A percentile compares a stretch with the other conserved stretches of the same genome.
phyloP scores from a whole-genome alignment of 1,140 invertebrate species.

The Leptinotarsa defecta region DNA sequence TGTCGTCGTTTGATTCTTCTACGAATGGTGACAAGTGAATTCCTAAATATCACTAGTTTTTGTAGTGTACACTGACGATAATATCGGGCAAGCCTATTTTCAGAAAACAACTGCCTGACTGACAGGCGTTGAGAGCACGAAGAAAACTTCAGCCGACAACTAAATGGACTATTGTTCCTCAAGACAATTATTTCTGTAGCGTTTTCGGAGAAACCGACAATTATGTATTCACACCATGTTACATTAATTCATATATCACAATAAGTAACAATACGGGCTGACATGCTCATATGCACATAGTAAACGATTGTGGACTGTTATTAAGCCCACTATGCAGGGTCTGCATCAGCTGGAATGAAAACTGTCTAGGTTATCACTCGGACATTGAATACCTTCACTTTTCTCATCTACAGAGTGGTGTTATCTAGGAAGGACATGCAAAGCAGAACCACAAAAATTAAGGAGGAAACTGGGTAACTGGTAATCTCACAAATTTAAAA shows the following conservation, averaged over 20 bases:
- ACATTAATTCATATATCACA: constrained; percentile 3
- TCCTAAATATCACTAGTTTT: not conserved
- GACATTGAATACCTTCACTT: too few species aligned
- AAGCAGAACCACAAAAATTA: too few species aligned
- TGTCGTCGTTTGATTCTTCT: too few species aligned
- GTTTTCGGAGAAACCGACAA: constrained; percentile 1
- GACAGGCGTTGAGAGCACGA: not conserved
- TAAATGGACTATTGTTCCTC: not conserved
- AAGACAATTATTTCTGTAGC: not conserved
- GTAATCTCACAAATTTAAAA: too few species aligned
- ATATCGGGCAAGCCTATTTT: not conserved
- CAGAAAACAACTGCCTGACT: constrained; percentile 1
- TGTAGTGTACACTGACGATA: not conserved
- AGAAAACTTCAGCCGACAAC: not conserved
- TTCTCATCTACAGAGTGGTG: too few species aligned
- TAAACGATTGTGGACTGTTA: not conserved
- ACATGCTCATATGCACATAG: constrained; percentile 1
- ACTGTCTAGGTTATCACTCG: not conserved
- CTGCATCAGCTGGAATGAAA: not conserved
- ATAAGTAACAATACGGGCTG: not conserved
- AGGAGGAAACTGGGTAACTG: too few species aligned
- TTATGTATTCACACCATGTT: not conserved
- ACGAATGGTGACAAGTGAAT: not conserved
- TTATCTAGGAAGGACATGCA: too few species aligned
- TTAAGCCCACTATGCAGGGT: not conserved